phyloP scores from a whole-genome alignment of 2,888 invertebrate genomes.

The Kryphioiulus occultus region DNA sequence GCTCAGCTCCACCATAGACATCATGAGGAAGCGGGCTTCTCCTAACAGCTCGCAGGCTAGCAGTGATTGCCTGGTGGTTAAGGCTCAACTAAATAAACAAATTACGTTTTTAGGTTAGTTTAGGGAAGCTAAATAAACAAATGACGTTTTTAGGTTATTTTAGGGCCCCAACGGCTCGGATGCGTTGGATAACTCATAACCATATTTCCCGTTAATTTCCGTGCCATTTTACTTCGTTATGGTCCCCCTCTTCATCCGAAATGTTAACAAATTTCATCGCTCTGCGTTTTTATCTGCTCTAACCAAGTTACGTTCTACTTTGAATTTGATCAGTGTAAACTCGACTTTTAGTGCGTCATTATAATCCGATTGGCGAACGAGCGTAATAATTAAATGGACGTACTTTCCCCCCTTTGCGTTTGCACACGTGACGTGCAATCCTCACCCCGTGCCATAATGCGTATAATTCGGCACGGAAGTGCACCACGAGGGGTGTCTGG shows the following conservation, averaged over 20 bases:
- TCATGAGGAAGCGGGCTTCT: no score
- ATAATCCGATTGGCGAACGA: conserved; percentile 37
- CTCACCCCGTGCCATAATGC: background rate
- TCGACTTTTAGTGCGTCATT: conserved; percentile 37
- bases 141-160: no score
- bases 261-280: conserved; percentile 5
- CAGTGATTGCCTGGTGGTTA: no score
- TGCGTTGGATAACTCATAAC: background rate
- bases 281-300: background rate
- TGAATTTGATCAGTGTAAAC: conserved; percentile 2
- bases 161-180: no score
- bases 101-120: no score
- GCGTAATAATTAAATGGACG: conserved; percentile 36
- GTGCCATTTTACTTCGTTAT: background rate
- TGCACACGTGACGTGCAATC: background rate
- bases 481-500: background rate
- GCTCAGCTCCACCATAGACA: no score
- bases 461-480: background rate
- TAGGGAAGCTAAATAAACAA: no score
- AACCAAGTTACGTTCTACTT: background rate
- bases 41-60: no score
- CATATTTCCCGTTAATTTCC: background rate
- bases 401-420: background rate
- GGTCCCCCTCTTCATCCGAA: background rate
- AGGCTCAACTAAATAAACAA: no score